These are phyloP conservation scores for Phataginus tetradactyla DNA, from an alignment of 2,797 vertebrate genomes.

Conservation along the genomic window DNA sequence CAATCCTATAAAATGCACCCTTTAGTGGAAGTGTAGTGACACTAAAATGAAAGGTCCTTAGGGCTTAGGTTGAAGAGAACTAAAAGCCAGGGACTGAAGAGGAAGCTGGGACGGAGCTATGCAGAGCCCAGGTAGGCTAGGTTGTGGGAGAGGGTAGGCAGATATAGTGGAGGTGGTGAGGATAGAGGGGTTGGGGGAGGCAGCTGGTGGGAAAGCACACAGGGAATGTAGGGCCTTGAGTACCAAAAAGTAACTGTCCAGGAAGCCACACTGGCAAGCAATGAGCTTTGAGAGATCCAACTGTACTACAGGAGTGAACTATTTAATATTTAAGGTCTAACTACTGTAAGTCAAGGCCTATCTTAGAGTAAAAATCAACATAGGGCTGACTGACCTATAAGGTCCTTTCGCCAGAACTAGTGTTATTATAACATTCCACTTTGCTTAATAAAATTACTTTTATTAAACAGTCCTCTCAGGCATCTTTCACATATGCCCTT, in stretches of 20 bases:
- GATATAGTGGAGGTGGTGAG: fast-evolving
- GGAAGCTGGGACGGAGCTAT: background rate
- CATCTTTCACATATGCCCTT: background rate
- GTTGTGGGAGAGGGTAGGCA: no score
- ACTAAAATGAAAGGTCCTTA: background rate
- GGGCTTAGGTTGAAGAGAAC: background rate
- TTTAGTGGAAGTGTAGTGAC: background rate
- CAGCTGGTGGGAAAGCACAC: background rate
- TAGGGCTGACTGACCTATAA: background rate
- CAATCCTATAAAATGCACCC: background rate
- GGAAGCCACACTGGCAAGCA: background rate
- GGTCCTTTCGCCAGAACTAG: background rate
- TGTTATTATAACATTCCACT: background rate
- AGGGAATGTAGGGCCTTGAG: background rate
- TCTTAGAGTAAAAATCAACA: background rate
- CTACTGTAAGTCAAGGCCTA: background rate
- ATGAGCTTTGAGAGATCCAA: background rate
- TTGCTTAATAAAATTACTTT: conserved; percentile 40
- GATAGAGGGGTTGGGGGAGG: fast-evolving
- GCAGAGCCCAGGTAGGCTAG: background rate
- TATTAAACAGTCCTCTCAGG: background rate
- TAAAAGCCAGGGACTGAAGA: background rate
- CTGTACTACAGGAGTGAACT: background rate
- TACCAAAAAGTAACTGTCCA: background rate
- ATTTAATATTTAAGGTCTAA: background rate